Evolutionary conservation across 2,888 invertebrate species (phyloP), one percentile per base, ranked within the genome.

Genomic region (Eristalis intricaria): DNA sequence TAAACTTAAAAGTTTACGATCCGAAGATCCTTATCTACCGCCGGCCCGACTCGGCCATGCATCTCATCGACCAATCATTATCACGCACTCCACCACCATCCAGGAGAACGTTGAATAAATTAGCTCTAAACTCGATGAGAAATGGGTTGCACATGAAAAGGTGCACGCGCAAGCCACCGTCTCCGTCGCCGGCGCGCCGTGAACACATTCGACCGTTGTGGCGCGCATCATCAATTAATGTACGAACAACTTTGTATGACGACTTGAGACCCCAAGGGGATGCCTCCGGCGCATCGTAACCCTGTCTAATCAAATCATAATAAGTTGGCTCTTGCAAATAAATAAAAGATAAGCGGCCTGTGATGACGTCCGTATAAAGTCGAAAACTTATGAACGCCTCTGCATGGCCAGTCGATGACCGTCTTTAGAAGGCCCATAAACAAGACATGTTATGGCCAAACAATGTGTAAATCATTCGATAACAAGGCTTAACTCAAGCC

Each of bases 241-340:
- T 1, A 7, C 60, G 50, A 10, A 19, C 23, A 8, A 71, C 75
- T 73, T 56, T 68, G 76, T 71, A 40, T 50, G 64, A 40, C 40
- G 43, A 26, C 60, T 0, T 29, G 26, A 15, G 15, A 15, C 50
- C 22, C 43, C n/a, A 23, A 26, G 29, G 65, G 15, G 43, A 40
- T 32, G 15, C 10, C 43, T 50, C 60, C 19, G 22, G 60, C 13
- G 60, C 13, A 26, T 61, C 26, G 50, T 50, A 69, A 19, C 69
- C 23, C 60, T 56, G 69, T 69, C 85, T 78, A 74, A 82, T 86
- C 85, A 86, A 86, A 78, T 82, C 77, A 77, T 82, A 82, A 82
- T 77, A 82, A 81, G 73, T 78, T 60, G 78, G 65, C 40, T 35
- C 69, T 78, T 56, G 74, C 69, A 43, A 86, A 82, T 86, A 86